Base-by-base conservation (phyloP, 1,140 invertebrate genomes). In the Gryllus bimaculatus region DNA sequence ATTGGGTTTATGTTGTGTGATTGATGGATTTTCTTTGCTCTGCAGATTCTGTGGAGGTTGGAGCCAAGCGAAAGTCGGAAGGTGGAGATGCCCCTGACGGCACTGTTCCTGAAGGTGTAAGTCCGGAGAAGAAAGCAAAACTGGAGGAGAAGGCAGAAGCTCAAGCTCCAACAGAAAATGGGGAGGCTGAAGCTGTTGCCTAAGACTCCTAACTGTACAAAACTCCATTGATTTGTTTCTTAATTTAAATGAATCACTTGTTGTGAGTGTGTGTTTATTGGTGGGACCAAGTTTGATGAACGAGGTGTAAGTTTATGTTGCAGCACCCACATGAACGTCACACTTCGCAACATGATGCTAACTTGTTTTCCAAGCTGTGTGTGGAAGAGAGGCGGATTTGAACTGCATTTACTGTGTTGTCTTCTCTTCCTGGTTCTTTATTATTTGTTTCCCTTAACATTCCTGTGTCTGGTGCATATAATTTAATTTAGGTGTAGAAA, bases 81-180 rank as follows among this genome's bases (percentile, higher is more conserved):
- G 85, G 85, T 18, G 87, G 86, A 8, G 91, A 90, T 79, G 87
- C 88, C 54, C 88, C 87, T n/a, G 88, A 87, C 74, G 87, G 85
- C 74, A 83, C 84, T 74, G 82, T 84, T 5, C 83, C 85, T 20
- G 90, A 91, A 80, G 90, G 88, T 78, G 89, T 88, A 20, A 90
- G 89, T 82, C 91, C 90, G 20, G 91, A 92, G 82, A 93, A 93
- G 85, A 93, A 93, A 82, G 89, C 90, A 78, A 93, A 92, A 86
- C 85, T 93, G 47, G 90, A 89, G 5, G 91, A 92, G 26, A 89
- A 91, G 81, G 85, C 79, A 83, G 82, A 87, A 75, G 87, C 87
- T 13, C 87, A 93, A 91, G 86, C 90, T 81, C 84, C 79, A 83
- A 82, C 86, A 76, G 88, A 89, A 79, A 88, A 88, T 78, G 85